Conservation (phyloP, 1,140 invertebrate genomes). For the Pteromalus puparum region DNA sequence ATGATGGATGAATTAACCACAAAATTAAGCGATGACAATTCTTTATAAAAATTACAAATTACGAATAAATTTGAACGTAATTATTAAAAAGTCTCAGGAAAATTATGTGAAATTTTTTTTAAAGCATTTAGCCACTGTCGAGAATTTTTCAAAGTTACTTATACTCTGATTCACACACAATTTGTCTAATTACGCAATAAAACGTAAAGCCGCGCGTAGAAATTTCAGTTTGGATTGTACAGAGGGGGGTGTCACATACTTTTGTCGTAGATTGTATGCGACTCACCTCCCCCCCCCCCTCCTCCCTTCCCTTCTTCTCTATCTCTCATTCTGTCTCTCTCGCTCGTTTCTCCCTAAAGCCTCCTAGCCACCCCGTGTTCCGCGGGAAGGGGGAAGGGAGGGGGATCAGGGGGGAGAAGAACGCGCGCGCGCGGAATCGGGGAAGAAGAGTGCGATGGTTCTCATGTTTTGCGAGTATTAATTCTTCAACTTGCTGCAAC, state of each 20-base stretch:
- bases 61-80: too few species aligned
- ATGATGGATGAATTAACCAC: too few species aligned
- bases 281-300: constrained; percentile 66
- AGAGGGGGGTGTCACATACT: constrained; percentile 63
- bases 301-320: constrained; percentile 52
- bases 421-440: constrained; percentile 47
- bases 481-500: constrained; percentile 52
- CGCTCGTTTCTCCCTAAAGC: constrained; percentile 68
- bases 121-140: too few species aligned
- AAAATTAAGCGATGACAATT: too few species aligned
- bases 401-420: constrained; percentile 52
- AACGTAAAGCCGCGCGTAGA: constrained; percentile 25
- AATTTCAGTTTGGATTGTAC: constrained; percentile 64
- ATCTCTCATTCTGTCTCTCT: constrained; percentile 16
- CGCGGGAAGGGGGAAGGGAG: constrained; percentile 61
- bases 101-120: too few species aligned
- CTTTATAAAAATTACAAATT: too few species aligned
- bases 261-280: constrained; percentile 72
- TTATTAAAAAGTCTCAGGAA: too few species aligned
- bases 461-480: constrained; percentile 70
- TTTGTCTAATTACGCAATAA: constrained; percentile 44
- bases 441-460: constrained; percentile 63
- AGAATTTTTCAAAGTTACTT: not conserved
- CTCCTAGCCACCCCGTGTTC: constrained; percentile 70
- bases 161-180: not conserved